Conservation (phyloP, 2,113 vertebrate species). For the Pedionomus torquatus region DNA sequence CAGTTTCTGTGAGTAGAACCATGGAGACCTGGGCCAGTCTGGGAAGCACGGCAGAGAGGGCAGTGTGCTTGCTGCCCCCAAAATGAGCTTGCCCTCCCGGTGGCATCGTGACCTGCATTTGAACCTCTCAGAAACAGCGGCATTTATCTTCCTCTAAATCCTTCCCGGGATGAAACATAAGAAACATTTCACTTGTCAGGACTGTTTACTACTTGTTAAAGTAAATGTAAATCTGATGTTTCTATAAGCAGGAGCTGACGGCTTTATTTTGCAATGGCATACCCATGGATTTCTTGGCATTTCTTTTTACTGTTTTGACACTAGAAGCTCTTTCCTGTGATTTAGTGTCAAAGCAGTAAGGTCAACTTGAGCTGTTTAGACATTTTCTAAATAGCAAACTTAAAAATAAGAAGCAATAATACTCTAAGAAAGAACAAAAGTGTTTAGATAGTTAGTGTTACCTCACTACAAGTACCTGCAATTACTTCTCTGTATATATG, state of each 20-base stretch:
- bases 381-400: conserved; percentile 23
- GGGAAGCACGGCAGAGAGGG: neutral
- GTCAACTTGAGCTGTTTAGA: conserved; percentile 50
- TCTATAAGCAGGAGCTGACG: conserved; percentile 40
- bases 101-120: conserved; percentile 8
- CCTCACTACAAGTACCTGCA: neutral
- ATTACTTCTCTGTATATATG: neutral
- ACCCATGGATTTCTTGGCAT: conserved; percentile 38
- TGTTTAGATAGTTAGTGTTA: neutral
- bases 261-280: conserved; percentile 23
- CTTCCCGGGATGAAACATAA: conserved; percentile 17
- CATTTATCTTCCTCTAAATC: conserved; percentile 52
- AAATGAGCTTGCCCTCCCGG: neutral
- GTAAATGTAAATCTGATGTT: conserved; percentile 60
- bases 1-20: neutral
- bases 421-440: neutral
- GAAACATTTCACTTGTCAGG: conserved; percentile 63
- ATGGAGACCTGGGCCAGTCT: fast-evolving
- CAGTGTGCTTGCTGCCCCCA: neutral
- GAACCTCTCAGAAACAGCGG: conserved; percentile 12
- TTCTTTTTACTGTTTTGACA: conserved; percentile 59
- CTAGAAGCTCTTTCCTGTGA: conserved; percentile 45
- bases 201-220: conserved; percentile 53
- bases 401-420: neutral
- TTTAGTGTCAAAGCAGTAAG: conserved; percentile 60